phyloP scores from a whole-genome alignment of 2,113 vertebrate species.

The Pteronura brasiliensis region DNA sequence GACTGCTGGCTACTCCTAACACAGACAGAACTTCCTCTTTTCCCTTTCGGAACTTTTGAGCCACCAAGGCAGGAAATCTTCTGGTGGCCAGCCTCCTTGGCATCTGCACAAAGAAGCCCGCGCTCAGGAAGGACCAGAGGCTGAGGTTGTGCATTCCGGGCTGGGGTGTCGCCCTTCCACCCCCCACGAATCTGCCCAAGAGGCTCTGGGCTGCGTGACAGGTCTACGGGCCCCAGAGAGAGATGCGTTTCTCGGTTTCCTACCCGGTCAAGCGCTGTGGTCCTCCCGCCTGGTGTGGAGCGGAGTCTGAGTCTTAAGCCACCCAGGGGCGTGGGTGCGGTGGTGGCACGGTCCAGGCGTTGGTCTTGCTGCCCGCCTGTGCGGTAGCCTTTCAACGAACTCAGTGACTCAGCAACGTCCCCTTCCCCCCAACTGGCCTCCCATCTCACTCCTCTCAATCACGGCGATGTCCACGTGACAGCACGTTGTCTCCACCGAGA shows the following conservation, averaged over 20 bases:
- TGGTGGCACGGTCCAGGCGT: conserved; percentile 7
- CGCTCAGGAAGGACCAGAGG: conserved; percentile 54
- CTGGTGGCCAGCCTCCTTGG: conserved; percentile 43
- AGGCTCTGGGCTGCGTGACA: not conserved
- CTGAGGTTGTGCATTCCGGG: conserved; percentile 39
- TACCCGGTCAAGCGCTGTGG: conserved; percentile 55
- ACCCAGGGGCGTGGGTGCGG: conserved; percentile 28
- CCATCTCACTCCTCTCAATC: conserved; percentile 42
- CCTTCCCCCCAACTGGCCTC: conserved; percentile 23
- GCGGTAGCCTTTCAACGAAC: conserved; percentile 67
- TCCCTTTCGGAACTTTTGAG: conserved; percentile 61
- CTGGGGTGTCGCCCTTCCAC: conserved; percentile 10
- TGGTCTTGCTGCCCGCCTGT: not conserved
- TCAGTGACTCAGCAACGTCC: conserved; percentile 65
- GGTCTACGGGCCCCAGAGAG: not conserved
- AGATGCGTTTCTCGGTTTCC: not conserved
- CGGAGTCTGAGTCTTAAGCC: conserved; percentile 7
- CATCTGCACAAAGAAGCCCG: conserved; percentile 45
- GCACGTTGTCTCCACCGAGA: conserved; percentile 71
- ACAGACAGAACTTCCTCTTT: conserved; percentile 62
- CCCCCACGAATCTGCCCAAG: not conserved
- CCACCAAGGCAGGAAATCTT: conserved; percentile 66
- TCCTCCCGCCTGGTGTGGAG: not conserved
- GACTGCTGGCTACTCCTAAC: conserved; percentile 34
- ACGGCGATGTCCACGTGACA: conserved; percentile 68